A percentile compares a stretch with the other conserved stretches of the same genome.
phyloP scores from a whole-genome alignment of 1,140 invertebrate genomes.

The Drosophila ercepeae region DNA sequence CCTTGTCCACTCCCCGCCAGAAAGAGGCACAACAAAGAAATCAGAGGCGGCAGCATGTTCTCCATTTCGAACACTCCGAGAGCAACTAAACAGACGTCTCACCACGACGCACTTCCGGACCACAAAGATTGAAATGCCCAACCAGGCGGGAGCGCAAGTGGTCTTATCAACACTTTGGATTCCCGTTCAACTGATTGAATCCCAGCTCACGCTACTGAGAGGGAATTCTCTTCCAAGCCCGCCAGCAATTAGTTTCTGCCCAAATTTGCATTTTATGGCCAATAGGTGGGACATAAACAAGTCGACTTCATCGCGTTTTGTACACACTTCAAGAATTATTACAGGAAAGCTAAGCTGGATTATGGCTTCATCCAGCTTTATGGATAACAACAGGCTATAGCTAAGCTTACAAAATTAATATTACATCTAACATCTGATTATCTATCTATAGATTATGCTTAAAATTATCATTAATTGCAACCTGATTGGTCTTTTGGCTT shows the following conservation, averaged over 20 bases:
- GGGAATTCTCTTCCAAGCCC: background rate
- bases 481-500: too few species aligned
- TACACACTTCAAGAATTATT: too few species aligned
- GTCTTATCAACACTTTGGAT: conserved; percentile 2
- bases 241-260: conserved; percentile 15
- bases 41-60: conserved; percentile 19
- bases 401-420: too few species aligned
- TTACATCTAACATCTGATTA: too few species aligned
- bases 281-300: background rate
- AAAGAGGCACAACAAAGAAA: conserved; percentile 4
- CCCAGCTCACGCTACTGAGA: conserved; percentile 26
- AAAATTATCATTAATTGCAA: too few species aligned
- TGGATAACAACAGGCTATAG: background rate
- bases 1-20: conserved; percentile 17
- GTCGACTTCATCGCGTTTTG: background rate
- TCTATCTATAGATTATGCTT: too few species aligned
- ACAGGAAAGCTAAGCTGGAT: too few species aligned
- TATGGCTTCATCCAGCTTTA: too few species aligned
- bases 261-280: background rate
- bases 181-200: conserved; percentile 27
- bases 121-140: conserved; percentile 20
- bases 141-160: conserved; percentile 2
- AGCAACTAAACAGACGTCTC: conserved; percentile 39
- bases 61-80: conserved; percentile 49
- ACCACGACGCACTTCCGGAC: conserved; percentile 62